Conservation (phyloP, 2,797 vertebrate species). For the Alosa sapidissima region DNA sequence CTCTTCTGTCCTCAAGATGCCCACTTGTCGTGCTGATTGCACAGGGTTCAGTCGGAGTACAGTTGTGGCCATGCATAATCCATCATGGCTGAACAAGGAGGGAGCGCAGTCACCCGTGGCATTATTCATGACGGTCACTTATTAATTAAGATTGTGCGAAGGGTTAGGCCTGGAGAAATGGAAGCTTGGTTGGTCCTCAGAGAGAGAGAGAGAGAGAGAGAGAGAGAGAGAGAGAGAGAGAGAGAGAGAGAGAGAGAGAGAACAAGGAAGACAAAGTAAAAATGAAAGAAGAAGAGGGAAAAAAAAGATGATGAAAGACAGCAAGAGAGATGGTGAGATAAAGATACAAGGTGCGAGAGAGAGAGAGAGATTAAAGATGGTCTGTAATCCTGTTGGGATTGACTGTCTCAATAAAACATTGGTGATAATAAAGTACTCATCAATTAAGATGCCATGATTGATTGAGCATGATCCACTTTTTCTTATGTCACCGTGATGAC, state of each 20-base stretch:
- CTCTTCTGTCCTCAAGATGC: neutral
- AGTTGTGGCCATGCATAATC: slow-evolving; percentile 34
- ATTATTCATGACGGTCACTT: slow-evolving; percentile 38
- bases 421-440: slow-evolving; percentile 40
- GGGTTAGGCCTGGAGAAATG: slow-evolving; percentile 22
- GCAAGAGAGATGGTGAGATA: neutral
- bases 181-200: neutral
- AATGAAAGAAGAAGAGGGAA: neutral
- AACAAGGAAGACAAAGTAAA: neutral
- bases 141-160: slow-evolving; percentile 41
- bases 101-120: slow-evolving; percentile 30
- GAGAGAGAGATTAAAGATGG: slow-evolving; percentile 36
- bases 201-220: neutral
- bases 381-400: slow-evolving; percentile 34
- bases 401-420: slow-evolving; percentile 39
- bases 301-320: neutral
- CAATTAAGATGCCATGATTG: slow-evolving; percentile 35
- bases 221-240: neutral
- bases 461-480: slow-evolving; percentile 34
- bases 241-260: no score
- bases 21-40: slow-evolving; percentile 36
- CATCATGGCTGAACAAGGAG: slow-evolving; percentile 35
- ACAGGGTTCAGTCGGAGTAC: slow-evolving; percentile 37
- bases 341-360: neutral
- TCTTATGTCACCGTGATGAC: neutral